Evolutionary conservation across 2,888 invertebrate species (phyloP).

Genomic region (Formica aserva): DNA sequence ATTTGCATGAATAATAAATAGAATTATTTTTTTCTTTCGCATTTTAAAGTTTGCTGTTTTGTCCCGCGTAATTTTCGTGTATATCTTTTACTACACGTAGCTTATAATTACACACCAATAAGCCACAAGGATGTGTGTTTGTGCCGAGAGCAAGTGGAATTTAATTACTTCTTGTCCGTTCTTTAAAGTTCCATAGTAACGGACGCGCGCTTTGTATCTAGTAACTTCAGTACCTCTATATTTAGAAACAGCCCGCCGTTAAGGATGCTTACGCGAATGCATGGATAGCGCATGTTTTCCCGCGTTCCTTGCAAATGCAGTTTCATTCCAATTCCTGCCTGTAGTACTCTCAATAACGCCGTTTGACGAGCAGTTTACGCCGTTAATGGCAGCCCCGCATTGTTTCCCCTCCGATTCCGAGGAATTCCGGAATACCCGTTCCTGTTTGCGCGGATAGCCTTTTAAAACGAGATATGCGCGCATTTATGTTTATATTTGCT

Average conservation of each 20-base stretch:
- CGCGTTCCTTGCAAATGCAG: slow-evolving; percentile 47
- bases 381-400: slow-evolving; percentile 59
- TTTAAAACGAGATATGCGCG: slow-evolving; percentile 27
- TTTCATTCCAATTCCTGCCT: slow-evolving; percentile 70
- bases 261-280: slow-evolving; percentile 22
- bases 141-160: background rate
- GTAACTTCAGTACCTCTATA: background rate
- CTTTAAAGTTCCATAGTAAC: slow-evolving; percentile 26
- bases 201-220: slow-evolving; percentile 16
- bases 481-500: slow-evolving; percentile 1
- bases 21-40: background rate
- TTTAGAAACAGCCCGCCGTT: slow-evolving; percentile 33
- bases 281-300: slow-evolving; percentile 19
- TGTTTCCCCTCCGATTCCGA: slow-evolving; percentile 61
- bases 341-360: slow-evolving; percentile 58
- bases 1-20: slow-evolving; percentile 15
- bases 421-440: slow-evolving; percentile 67
- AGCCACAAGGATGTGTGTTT: background rate
- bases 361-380: slow-evolving; percentile 71
- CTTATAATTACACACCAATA: background rate
- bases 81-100: background rate
- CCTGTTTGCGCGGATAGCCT: slow-evolving; percentile 19
- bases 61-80: background rate
- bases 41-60: background rate
- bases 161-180: slow-evolving; percentile 42